Conservation (phyloP, 2,113 vertebrate species). For the Sphaerodactylus townsendi region DNA sequence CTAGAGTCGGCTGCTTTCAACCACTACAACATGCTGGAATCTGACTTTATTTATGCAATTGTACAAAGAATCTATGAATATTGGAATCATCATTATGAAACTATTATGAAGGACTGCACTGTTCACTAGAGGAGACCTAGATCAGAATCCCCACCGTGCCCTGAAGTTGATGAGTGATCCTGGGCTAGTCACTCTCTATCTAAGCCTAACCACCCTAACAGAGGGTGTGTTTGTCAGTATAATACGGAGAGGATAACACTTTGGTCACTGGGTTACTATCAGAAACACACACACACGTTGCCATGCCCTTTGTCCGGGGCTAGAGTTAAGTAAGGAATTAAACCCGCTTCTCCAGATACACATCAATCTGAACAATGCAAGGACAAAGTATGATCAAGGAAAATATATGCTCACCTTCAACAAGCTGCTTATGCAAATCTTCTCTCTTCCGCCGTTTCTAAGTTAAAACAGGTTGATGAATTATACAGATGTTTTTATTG, state of each 20-base stretch:
- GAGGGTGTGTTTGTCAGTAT: neutral
- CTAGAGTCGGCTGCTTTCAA: no score
- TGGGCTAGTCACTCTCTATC: neutral
- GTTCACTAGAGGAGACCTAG: no score
- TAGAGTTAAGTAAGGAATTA: neutral
- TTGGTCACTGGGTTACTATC: no score
- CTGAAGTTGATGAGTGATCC: neutral
- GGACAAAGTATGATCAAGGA: neutral
- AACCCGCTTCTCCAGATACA: neutral
- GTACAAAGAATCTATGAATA: no score
- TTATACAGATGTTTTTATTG: slow-evolving; percentile 33
- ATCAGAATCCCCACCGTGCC: no score
- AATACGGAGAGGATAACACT: neutral
- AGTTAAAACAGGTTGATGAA: slow-evolving; percentile 54
- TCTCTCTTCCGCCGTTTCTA: slow-evolving; percentile 88
- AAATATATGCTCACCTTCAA: slow-evolving; percentile 76
- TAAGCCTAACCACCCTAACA: neutral
- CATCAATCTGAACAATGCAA: neutral
- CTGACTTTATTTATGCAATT: no score
- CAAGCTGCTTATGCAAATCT: slow-evolving; percentile 78
- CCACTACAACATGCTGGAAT: no score
- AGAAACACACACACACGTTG: neutral
- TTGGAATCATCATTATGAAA: no score
- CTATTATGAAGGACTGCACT: no score
- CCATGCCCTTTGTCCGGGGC: neutral